Base-by-base conservation (phyloP, 2,797 vertebrate species). In the Platyrinchus mystaceus region DNA sequence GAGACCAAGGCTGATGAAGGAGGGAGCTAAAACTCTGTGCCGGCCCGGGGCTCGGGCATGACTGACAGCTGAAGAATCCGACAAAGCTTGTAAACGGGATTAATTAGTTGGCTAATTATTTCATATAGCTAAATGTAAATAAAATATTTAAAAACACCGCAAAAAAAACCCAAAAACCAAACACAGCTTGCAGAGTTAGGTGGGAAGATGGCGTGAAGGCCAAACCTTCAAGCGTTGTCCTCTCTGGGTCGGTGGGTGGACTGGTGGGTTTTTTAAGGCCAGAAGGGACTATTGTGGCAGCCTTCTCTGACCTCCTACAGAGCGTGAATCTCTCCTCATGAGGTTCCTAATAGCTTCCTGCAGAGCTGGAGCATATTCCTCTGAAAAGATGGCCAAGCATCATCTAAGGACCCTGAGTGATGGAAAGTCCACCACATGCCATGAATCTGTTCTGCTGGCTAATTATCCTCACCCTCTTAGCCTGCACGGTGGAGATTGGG, bases 11-110 rank as follows among this genome's bases (percentile, higher is more conserved):
- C 97, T 97, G 98, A 98, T 97, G 98, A 77, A 97, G 96, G 75
- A 93, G 96, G 90, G 95, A 97, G 93, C 94, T 80, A 69, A 97
- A 93, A 94, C 89, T 94, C 89, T 84, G 64, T 6, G 50, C 73
- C 83, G 84, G 97, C 98, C 98, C 90, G 63, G 0, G 98, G 98
- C 98, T 95, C n/a, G 55, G 90, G 75, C 92, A 87, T 98, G 98
- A 98, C 92, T 98, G 98, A 97, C 98, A 98, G 97, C 97, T 97
- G 96, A 98, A 98, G 98, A 98, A 98, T 98, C 97, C 82, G 73
- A 98, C 98, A 98, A 98, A 98, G 98, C 98, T 98, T 98, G 98
- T 98, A 98, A 98, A 98, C 24, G 93, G 97, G 98, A 98, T 98
- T 98, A 98, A 98, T 98, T 98, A 98, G 95, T 96, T 97, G 97